Conservation (phyloP, 2,113 vertebrate species). For the Emydura subglobosa region DNA sequence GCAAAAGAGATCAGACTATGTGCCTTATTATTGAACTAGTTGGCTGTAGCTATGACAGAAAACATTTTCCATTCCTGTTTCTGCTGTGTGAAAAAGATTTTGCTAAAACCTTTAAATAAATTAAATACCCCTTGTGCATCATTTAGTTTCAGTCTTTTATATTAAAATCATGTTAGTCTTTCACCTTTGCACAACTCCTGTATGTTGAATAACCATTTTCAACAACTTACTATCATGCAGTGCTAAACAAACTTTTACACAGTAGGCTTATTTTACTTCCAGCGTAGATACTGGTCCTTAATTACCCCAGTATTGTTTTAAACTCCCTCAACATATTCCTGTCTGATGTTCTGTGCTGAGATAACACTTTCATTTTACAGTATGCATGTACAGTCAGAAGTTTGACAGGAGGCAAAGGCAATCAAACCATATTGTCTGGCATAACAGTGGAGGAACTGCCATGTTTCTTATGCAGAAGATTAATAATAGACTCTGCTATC, state of each 20-base stretch:
- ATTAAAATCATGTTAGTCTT: slow-evolving; percentile 32
- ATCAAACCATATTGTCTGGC: slow-evolving; percentile 79
- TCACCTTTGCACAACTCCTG: neutral
- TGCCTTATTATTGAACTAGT: neutral
- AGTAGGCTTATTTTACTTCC: slow-evolving; percentile 45
- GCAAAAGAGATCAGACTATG: neutral
- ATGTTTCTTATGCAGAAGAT: slow-evolving; percentile 65
- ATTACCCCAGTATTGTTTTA: slow-evolving; percentile 68
- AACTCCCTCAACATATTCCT: slow-evolving; percentile 50
- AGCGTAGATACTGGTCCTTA: slow-evolving; percentile 46
- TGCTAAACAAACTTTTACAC: slow-evolving; percentile 58
- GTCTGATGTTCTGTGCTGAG: slow-evolving; percentile 29
- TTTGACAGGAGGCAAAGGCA: slow-evolving; percentile 70
- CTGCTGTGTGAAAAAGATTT: neutral
- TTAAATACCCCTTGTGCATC: neutral
- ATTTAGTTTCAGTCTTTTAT: neutral
- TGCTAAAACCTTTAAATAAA: slow-evolving; percentile 22
- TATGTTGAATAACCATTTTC: slow-evolving; percentile 24
- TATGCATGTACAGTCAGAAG: slow-evolving; percentile 59
- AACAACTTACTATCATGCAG: slow-evolving; percentile 36
- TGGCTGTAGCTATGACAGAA: slow-evolving; percentile 9
- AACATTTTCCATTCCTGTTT: slow-evolving; percentile 8
- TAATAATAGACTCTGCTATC: slow-evolving; percentile 67
- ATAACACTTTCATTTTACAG: slow-evolving; percentile 54
- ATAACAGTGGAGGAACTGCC: slow-evolving; percentile 38